Evolutionary conservation across 1,140 invertebrate genomes (phyloP), one percentile per base, ranked within the genome.

Genomic region (Ganaspis sp.): DNA sequence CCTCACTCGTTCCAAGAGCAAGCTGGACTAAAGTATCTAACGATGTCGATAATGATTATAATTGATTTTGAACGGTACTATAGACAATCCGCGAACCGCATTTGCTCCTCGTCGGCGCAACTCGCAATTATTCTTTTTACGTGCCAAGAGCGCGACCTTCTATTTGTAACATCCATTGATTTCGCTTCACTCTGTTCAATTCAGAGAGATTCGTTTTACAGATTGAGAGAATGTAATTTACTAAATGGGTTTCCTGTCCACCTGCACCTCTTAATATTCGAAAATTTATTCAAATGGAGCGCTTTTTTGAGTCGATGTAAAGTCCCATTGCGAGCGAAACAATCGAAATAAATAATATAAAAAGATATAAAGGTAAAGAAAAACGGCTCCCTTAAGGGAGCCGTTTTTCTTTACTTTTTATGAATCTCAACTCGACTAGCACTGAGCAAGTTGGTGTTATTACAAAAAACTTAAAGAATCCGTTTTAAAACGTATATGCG

Each of bases 1-100:
- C 26, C 58, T 64, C n/a, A n/a, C 11, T 34, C 23, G 58, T 64
- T 64, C 23, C 54, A n/a, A 64, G 58, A 64, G 58, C 26, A 29
- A n/a, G 15, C 58, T 64, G 12, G 12, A 64, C 58, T 29, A 64
- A 64, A 64, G 58, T 64, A 64, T 26, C 58, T 64, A 64, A 64
- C 58, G 58, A 64, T 26, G 23, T 64, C 58, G 58, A 64, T 64
- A 64, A 64, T 64, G 58, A 64, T 64, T 64, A 64, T 64, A 34
- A 64, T 64, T 29, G 58, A 64, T 64, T 64, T 64, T 64, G 58
- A 64, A 64, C 58, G 58, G 58, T 64, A 64, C 54, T 29, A n/a
- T n/a, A 58, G 54, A 64, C 23, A 64, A 58, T 11, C 17, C 53
- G 53, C 53, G 53, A 58, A 64, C 54, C 21, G 54, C 54, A 64